Conservation (phyloP, 2,888 invertebrate species). For the Rotaria macrura region DNA sequence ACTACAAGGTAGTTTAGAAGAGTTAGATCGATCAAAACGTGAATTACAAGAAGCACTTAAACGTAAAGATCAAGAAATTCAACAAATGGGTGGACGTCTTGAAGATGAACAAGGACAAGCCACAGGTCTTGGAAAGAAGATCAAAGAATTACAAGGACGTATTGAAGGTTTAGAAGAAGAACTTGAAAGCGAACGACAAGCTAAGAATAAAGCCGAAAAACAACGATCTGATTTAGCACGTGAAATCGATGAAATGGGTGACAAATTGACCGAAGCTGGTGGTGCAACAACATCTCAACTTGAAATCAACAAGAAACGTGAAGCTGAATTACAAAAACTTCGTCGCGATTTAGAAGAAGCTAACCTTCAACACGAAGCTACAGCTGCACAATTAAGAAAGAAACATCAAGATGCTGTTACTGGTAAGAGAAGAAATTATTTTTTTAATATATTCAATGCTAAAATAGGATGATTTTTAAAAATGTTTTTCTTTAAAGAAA, state of each 20-base stretch:
- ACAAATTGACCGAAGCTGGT: conserved; percentile 76
- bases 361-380: conserved; percentile 95
- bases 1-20: conserved; percentile 49
- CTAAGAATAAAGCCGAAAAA: conserved; percentile 85
- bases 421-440: conserved; percentile 48
- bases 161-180: conserved; percentile 99
- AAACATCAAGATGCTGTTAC: conserved; percentile 98
- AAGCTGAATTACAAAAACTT: conserved; percentile 94
- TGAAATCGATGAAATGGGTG: conserved; percentile 34
- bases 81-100: conserved; percentile 78
- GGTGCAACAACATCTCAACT: conserved; percentile 86
- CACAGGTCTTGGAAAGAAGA: conserved; percentile 87
- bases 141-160: conserved; percentile 55
- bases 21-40: conserved; percentile 46
- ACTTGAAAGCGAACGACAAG: conserved; percentile 94
- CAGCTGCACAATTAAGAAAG: conserved; percentile 89
- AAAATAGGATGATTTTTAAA: no score
- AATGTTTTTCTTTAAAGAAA: no score
- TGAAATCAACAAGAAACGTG: conserved; percentile 99
- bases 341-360: conserved; percentile 92
- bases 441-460: no score
- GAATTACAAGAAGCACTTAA: conserved; percentile 46
- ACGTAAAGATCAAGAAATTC: conserved; percentile 94
- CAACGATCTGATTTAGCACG: conserved; percentile 91
- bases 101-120: conserved; percentile 97